Evolutionary conservation across 2,888 invertebrate genomes (phyloP), one percentile per base, ranked within the genome.

Genomic region (Campoletis raptor): DNA sequence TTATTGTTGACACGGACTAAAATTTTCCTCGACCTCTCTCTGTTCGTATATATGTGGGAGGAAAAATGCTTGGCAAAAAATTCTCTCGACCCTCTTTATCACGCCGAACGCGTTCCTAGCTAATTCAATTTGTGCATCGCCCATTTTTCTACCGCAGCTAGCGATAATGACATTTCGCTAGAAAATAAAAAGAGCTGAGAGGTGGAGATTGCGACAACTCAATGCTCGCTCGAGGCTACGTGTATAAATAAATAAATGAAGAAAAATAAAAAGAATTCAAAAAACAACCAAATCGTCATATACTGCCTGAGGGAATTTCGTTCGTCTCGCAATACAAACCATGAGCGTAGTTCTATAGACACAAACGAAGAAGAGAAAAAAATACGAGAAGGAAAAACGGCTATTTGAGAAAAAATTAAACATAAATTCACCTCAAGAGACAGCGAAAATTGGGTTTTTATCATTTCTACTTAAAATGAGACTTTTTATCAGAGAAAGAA

Each of bases 1-100:
- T 89, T 90, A 90, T 87, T 89, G 88, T 87, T 89, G 90, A 88
- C 87, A 88, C 81, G 72, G 37, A 61, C 61, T 67, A 74, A 76
- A 69, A 40, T 54, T 42, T 69, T 21, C 21, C 72, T 48, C 36
- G 37, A 30, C 21, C 12, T n/a, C n/a, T n/a, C n/a, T 40, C 6
- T 37, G 42, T 36, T 42, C 30, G 45, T 30, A 54, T 12, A 21
- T 52, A 18, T 37, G 30, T 9, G 61, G 45, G 36, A 30, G 45
- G 42, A 12, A 57, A 21, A 52, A 52, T 36, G 54, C 37, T 12
- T 57, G 15, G 37, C 40, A 24, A 66, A 54, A 77, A 78, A 67
- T 73, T 76, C 45, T 48, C 69, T 76, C 54, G 74, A 81, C 24
- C 37, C 77, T 66, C 24, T 78, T 66, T 42, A 69, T 52, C 76